Conservation (phyloP, 1,140 invertebrate species). For the Drosophila trapezifrons region DNA sequence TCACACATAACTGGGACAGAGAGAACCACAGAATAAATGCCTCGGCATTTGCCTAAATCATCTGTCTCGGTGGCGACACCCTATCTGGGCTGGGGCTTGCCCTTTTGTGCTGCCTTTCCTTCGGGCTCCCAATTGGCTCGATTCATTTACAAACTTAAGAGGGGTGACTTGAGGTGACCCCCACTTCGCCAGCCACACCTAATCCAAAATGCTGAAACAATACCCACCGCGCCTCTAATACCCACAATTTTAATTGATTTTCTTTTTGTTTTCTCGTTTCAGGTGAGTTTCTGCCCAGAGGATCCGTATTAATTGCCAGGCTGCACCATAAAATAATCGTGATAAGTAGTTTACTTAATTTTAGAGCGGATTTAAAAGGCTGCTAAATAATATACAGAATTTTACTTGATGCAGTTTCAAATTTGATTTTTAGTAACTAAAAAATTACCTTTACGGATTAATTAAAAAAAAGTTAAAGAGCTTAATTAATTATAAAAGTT, state of each 20-base stretch:
- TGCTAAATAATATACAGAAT: background rate
- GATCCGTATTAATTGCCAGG: background rate
- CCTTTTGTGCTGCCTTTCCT: background rate
- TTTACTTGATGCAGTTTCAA: background rate
- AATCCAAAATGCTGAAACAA: conserved; percentile 6
- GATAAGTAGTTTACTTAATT: background rate
- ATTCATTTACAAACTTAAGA: conserved; percentile 3
- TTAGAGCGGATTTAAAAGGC: background rate
- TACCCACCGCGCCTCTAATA: background rate
- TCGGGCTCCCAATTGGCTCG: background rate
- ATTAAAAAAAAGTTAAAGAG: too few relatives aligned
- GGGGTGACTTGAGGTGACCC: background rate
- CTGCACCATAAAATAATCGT: background rate
- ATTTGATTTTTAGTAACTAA: background rate
- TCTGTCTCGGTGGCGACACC: conserved; percentile 11
- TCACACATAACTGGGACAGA: conserved; percentile 21
- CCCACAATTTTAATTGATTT: conserved; percentile 22
- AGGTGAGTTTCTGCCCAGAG: conserved; percentile 22
- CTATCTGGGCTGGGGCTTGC: conserved; percentile 10
- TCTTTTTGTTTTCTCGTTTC: conserved; percentile 11
- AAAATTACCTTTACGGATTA: too few relatives aligned
- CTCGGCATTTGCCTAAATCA: conserved; percentile 27
- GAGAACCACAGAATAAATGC: conserved; percentile 4
- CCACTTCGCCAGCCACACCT: background rate
- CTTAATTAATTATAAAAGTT: too few relatives aligned